phyloP scores from a whole-genome alignment of 1,140 invertebrate species.

The Geopemphigus sp. region DNA sequence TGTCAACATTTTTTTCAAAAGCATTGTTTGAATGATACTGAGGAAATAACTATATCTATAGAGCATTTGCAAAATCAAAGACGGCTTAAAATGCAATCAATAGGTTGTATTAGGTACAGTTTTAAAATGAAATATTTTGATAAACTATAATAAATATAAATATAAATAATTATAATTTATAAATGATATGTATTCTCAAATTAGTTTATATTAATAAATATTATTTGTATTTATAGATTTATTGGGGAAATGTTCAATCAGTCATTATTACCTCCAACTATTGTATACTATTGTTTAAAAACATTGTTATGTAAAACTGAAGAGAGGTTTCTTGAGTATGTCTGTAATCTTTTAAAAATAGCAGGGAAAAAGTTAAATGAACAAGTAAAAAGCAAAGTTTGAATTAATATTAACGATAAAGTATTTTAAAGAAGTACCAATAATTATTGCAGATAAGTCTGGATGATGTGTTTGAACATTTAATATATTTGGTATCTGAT shows the following conservation, averaged over 20 bases:
- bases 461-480: conserved; percentile 20
- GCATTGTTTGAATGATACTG: conserved; percentile 18
- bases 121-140: neutral
- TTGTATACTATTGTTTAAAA: conserved; percentile 25
- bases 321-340: conserved; percentile 28
- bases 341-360: conserved; percentile 35
- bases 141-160: too few relatives aligned
- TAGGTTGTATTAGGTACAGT: conserved; percentile 40
- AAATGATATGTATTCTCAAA: neutral
- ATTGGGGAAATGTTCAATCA: conserved; percentile 38
- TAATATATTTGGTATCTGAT: conserved; percentile 32
- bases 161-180: too few relatives aligned
- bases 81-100: conserved; percentile 28
- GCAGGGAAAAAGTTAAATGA: conserved; percentile 40
- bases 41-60: neutral
- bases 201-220: neutral
- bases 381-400: conserved; percentile 26
- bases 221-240: conserved; percentile 34
- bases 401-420: neutral
- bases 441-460: conserved; percentile 9
- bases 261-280: conserved; percentile 12
- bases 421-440: neutral
- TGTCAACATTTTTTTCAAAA: conserved; percentile 42
- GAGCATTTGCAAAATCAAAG: conserved; percentile 23
- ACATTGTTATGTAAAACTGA: neutral